These are phyloP conservation scores for Drosophila setifemur DNA, from an alignment of 1,140 invertebrate genomes.

Conservation along the genomic window DNA sequence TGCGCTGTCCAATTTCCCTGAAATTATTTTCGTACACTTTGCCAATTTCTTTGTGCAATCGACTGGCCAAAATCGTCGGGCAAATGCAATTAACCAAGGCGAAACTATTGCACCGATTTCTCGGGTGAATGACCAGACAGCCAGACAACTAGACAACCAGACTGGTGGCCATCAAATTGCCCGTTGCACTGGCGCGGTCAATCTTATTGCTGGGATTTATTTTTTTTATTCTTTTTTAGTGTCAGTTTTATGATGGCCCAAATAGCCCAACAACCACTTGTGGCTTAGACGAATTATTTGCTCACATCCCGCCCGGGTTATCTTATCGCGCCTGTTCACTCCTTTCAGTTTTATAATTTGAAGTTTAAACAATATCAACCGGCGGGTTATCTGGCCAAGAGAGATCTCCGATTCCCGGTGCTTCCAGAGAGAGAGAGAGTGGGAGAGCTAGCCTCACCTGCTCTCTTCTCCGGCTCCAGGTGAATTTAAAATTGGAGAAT, in stretches of 20 bases:
- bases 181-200: slow-evolving; percentile 22
- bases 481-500: slow-evolving; percentile 10
- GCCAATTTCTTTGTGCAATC: slow-evolving; percentile 76
- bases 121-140: slow-evolving; percentile 43
- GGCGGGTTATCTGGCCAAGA: slow-evolving; percentile 22
- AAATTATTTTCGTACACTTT: slow-evolving; percentile 65
- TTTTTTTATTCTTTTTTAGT: neutral
- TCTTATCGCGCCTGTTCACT: slow-evolving; percentile 29
- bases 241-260: neutral
- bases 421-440: too few relatives aligned
- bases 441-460: too few relatives aligned
- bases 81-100: slow-evolving; percentile 63
- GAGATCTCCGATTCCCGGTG: neutral
- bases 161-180: slow-evolving; percentile 29
- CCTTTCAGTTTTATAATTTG: slow-evolving; percentile 23
- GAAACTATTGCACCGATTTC: slow-evolving; percentile 53
- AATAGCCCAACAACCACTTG: slow-evolving; percentile 1
- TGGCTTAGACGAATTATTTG: slow-evolving; percentile 22
- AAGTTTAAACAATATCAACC: slow-evolving; percentile 50
- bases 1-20: slow-evolving; percentile 50
- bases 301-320: slow-evolving; percentile 22
- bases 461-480: slow-evolving; percentile 20
- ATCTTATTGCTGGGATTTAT: slow-evolving; percentile 11
- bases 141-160: slow-evolving; percentile 14
- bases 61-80: slow-evolving; percentile 57